Evolutionary conservation across 2,888 invertebrate genomes (phyloP).

Genomic region (Adela reaumurella): DNA sequence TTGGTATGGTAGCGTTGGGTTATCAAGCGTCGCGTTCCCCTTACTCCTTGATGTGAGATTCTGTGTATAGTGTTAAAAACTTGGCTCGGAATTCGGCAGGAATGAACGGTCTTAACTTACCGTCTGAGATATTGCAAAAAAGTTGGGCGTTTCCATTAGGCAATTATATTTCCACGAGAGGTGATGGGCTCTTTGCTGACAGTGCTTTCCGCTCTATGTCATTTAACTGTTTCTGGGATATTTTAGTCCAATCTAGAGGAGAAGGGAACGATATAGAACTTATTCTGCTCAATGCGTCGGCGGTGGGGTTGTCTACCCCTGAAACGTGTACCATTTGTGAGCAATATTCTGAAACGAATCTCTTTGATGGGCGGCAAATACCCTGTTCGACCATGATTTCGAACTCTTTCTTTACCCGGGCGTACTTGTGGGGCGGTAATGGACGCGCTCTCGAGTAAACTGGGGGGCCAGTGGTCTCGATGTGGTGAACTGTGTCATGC

Average conservation of each 20-base stretch:
- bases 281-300: background rate
- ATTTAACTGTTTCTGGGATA: background rate
- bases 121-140: background rate
- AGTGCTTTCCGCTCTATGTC: background rate
- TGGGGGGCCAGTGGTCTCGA: slow-evolving; percentile 10
- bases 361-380: background rate
- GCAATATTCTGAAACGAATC: background rate
- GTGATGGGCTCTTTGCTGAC: background rate
- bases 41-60: background rate
- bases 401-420: background rate
- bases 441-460: slow-evolving; percentile 8
- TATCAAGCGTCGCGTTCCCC: background rate
- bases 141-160: background rate
- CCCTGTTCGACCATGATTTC: background rate
- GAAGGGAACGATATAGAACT: background rate
- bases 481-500: slow-evolving; percentile 6
- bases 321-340: background rate
- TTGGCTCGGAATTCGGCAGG: background rate
- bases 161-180: background rate
- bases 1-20: background rate
- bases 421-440: slow-evolving; percentile 6
- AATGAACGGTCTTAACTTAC: background rate
- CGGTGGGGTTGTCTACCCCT: background rate
- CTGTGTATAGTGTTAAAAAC: background rate
- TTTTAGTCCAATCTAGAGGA: background rate